Percentiles rank a stretch among this genome's conserved stretches.
These are phyloP conservation scores for Lepidochrysops patricia DNA, from an alignment of 2,888 invertebrate genomes.

Conservation along the genomic window DNA sequence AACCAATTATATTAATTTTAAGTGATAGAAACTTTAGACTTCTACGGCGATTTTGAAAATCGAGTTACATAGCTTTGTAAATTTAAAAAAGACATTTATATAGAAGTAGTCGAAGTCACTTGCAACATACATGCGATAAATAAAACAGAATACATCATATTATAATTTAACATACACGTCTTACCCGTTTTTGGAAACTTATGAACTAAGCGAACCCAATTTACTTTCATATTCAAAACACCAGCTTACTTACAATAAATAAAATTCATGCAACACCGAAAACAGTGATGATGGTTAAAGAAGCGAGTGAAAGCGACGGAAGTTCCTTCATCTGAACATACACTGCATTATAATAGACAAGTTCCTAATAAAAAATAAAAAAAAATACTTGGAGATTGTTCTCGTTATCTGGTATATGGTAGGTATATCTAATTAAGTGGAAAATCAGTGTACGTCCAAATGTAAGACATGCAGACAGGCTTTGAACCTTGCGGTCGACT, in stretches of 20 bases:
- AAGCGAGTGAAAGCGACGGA: slow-evolving; percentile 7
- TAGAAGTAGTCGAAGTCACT: neutral
- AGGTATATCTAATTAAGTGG: too few relatives aligned
- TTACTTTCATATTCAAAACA: neutral
- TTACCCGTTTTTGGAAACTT: neutral
- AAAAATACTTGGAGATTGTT: too few relatives aligned
- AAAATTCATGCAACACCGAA: slow-evolving; percentile 2
- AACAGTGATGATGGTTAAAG: neutral
- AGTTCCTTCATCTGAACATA: neutral
- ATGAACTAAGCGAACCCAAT: neutral
- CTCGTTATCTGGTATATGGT: too few relatives aligned
- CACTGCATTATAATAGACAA: neutral
- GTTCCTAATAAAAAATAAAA: too few relatives aligned
- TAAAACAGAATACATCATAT: neutral
- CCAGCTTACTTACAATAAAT: neutral
- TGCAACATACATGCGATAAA: neutral
- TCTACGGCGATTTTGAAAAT: neutral
- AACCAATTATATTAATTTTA: too few relatives aligned
- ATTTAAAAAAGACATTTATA: neutral
- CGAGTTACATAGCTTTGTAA: neutral
- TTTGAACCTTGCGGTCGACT: slow-evolving; percentile 60
- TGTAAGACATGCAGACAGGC: slow-evolving; percentile 14
- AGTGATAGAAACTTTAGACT: neutral
- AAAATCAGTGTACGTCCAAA: slow-evolving; percentile 23
- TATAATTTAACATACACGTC: too few relatives aligned